Percentiles rank a stretch among this genome's conserved stretches.
Conservation (phyloP, 2,113 vertebrate species). For the Erythrolamprus reginae region DNA sequence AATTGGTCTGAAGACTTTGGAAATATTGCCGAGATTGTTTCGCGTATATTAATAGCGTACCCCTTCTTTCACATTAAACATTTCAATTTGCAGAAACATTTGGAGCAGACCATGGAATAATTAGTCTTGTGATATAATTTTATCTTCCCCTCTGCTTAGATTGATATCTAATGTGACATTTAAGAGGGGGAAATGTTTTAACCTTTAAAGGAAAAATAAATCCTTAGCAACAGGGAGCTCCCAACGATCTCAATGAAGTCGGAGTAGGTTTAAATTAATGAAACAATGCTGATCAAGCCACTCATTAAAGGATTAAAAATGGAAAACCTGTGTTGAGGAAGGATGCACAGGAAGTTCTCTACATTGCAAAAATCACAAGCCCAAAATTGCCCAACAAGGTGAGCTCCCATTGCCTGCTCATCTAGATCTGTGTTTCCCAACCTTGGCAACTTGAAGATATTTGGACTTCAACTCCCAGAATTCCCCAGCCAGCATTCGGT, state of each 20-base stretch:
- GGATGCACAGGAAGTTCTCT: neutral
- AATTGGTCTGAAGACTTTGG: neutral
- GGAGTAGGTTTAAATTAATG: neutral
- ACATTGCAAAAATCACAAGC: neutral
- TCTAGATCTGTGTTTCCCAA: no score
- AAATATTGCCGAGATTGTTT: neutral
- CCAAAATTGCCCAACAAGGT: neutral
- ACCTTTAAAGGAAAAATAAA: neutral
- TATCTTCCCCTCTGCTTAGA: neutral
- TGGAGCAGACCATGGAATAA: neutral
- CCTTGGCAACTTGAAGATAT: no score
- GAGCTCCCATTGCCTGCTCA: neutral
- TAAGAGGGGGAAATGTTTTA: neutral
- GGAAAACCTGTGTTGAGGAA: neutral
- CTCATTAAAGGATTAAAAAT: neutral
- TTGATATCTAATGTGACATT: neutral
- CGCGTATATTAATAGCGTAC: neutral
- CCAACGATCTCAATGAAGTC: neutral
- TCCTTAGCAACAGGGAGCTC: neutral
- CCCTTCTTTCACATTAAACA: neutral
- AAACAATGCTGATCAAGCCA: neutral
- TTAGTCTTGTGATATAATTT: neutral
- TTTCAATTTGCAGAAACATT: neutral
- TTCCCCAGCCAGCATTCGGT: no score
- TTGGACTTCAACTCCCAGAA: no score